Percentiles rank a stretch among this genome's conserved stretches.
These are phyloP conservation scores for Falco cherrug DNA, from an alignment of 2,797 vertebrate species.

Conservation along the genomic window DNA sequence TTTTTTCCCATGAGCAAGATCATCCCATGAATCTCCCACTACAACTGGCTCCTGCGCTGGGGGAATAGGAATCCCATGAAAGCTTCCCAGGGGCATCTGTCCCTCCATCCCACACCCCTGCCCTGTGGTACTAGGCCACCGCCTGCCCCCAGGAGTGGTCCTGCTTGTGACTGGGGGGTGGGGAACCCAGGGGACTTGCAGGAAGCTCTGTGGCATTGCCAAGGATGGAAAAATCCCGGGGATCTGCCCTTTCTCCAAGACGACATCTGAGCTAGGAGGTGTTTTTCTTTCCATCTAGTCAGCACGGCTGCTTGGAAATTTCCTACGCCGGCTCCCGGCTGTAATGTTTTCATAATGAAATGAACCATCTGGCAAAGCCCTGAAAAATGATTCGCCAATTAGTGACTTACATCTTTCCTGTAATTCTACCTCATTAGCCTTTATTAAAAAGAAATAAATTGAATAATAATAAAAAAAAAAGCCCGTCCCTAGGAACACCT, in stretches of 20 bases:
- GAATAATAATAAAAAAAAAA: background rate
- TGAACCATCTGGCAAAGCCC: constrained; percentile 33
- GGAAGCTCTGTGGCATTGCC: background rate
- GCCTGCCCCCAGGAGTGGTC: background rate
- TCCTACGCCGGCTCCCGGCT: constrained; percentile 14
- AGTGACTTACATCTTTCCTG: constrained; percentile 61
- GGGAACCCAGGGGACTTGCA: background rate
- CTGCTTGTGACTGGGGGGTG: accelerated
- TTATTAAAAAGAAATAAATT: background rate
- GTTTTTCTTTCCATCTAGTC: constrained; percentile 71
- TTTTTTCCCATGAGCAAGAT: background rate
- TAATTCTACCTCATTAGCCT: constrained; percentile 22
- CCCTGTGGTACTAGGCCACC: accelerated
- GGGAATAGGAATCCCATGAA: background rate
- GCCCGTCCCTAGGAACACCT: background rate
- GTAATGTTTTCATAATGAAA: constrained; percentile 60
- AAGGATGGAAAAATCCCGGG: constrained; percentile 48
- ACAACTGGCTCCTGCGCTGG: background rate
- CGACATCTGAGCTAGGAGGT: constrained; percentile 57
- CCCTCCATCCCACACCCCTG: background rate
- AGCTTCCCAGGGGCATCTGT: background rate
- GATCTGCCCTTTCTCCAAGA: constrained; percentile 59
- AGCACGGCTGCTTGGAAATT: constrained; percentile 61
- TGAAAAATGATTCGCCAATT: constrained; percentile 36
- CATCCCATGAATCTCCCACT: background rate